Evolutionary conservation across 2,797 vertebrate species (phyloP).

Genomic region (Sciaenops ocellatus): DNA sequence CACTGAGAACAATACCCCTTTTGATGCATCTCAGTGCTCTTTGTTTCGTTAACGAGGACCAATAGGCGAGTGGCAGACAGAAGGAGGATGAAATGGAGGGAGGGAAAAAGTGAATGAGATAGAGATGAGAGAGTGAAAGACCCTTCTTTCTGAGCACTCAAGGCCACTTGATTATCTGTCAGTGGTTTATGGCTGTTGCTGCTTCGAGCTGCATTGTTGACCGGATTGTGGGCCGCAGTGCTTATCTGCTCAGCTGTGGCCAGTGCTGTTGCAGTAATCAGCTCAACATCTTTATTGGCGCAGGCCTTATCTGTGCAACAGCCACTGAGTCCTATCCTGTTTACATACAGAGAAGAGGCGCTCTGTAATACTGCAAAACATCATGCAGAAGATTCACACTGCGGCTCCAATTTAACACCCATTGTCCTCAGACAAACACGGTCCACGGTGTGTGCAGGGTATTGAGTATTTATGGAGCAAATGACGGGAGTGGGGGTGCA

Average conservation of each 20-base stretch:
- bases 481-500: conserved; percentile 22
- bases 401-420: conserved; percentile 49
- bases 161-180: conserved; percentile 63
- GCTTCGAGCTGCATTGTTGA: conserved; percentile 42
- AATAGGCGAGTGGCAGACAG: conserved; percentile 70
- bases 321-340: conserved; percentile 68
- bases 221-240: conserved; percentile 38
- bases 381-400: conserved; percentile 52
- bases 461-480: conserved; percentile 26
- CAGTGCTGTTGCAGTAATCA: conserved; percentile 60
- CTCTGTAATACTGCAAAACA: conserved; percentile 16
- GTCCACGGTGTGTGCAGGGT: conserved; percentile 14
- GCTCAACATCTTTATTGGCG: conserved; percentile 70
- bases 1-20: conserved; percentile 80
- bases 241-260: conserved; percentile 69
- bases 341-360: conserved; percentile 71
- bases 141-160: conserved; percentile 34
- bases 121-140: conserved; percentile 45
- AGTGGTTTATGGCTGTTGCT: conserved; percentile 61
- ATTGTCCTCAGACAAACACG: conserved; percentile 50
- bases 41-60: conserved; percentile 78
- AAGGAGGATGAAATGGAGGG: conserved; percentile 63
- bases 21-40: conserved; percentile 79
- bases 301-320: conserved; percentile 65
- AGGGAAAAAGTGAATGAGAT: conserved; percentile 52